Evolutionary conservation across 2,113 vertebrate genomes (phyloP).

Genomic region (Rhadina sibilatrix): DNA sequence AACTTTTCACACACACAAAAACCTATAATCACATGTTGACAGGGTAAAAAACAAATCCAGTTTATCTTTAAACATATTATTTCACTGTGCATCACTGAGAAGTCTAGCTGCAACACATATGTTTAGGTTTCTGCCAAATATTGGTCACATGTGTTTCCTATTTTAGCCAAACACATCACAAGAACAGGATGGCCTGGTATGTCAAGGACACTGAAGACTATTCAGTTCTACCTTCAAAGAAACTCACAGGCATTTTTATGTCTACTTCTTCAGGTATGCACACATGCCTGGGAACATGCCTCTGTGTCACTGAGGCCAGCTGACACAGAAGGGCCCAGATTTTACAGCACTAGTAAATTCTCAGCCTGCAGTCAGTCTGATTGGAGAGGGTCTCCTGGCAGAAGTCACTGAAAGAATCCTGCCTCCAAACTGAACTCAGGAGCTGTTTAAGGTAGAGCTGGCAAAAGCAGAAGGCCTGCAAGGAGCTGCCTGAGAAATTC

Average conservation of each 20-base stretch:
- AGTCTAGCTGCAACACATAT: not conserved
- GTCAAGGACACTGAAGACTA: not conserved
- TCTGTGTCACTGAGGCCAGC: not conserved
- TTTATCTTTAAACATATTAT: not conserved
- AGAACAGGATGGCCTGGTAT: rapidly evolving
- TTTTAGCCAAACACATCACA: not conserved
- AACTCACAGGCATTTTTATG: not conserved
- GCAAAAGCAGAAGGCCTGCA: not conserved
- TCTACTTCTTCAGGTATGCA: not conserved
- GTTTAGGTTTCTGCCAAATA: not conserved
- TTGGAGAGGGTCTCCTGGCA: not conserved
- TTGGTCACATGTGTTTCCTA: rapidly evolving
- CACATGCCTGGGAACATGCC: not conserved
- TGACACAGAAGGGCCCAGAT: not conserved
- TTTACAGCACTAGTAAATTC: not conserved
- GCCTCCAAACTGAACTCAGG: not conserved
- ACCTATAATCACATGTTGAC: not conserved
- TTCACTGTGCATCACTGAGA: not conserved
- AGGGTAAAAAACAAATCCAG: not conserved
- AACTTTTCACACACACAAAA: not conserved
- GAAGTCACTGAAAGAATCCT: not conserved
- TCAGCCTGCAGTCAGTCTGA: not conserved
- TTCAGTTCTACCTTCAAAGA: not conserved
- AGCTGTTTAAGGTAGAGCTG: not conserved
- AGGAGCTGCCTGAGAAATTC: not conserved